Base-by-base conservation (phyloP, 1,140 invertebrate species). In the Drosophila teissieri region DNA sequence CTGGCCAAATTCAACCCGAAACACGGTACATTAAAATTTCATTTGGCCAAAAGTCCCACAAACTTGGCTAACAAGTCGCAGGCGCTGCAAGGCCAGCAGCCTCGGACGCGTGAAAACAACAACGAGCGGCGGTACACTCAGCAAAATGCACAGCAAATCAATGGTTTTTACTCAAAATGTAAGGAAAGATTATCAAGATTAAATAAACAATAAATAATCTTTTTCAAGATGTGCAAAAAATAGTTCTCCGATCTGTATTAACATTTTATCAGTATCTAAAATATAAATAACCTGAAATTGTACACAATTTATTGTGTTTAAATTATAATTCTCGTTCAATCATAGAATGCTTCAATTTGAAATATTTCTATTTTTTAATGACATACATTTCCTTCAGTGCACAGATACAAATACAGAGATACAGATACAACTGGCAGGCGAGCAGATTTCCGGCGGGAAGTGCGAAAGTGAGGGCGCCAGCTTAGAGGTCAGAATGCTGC, bases 41-140 rank as follows among this genome's bases (percentile, higher is more conserved):
- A 76, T 76, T 76, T 76, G 73, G 72, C 73, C 72, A 67, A 67
- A 76, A 76, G 73, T 76, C 72, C 53, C 73, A 75, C 72, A 58
- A 76, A 76, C 62, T 76, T 76, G 58, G 73, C 40, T 67, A 76
- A 76, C 73, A 76, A 75, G 53, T 75, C 73, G 60, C 73, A 58
- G 72, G 34, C 69, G 70, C 58, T 51, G 48, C 70, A 53, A 67
- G 36, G 58, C 22, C 24, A 67, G 11, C 15, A 15, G 52, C 67
- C 49, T 39, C 22, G 36, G 72, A 73, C 73, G 61, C 57, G 68
- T 42, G 56, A 48, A 49, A 54, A 42, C 56, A 62, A 45, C 49
- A 72, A 36, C 58, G n/a, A 7, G 27, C 27, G n/a, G 39, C 45
- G 37, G 39, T 48, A 42, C 22, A 57, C 22, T 56, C 8, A 11